Evolutionary conservation across 1,140 invertebrate species (phyloP).

Genomic region (Sitobion miscanthi): DNA sequence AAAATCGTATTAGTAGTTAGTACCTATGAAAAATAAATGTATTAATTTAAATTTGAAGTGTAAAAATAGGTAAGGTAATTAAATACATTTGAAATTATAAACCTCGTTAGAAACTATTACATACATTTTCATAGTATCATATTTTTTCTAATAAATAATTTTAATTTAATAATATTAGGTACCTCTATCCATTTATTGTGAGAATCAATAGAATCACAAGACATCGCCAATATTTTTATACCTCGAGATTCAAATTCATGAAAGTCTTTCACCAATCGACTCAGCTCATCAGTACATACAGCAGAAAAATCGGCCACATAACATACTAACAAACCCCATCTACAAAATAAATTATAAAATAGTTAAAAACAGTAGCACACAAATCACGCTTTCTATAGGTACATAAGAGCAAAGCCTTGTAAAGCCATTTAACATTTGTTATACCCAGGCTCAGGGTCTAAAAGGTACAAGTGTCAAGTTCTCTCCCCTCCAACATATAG

Average conservation of each 20-base stretch:
- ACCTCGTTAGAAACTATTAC: too few relatives aligned
- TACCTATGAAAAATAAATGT: too few relatives aligned
- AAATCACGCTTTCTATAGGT: too few relatives aligned
- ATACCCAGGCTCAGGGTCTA: not conserved
- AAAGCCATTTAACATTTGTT: not conserved
- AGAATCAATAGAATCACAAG: conserved; percentile 35
- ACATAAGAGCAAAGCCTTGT: not conserved
- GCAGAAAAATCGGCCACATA: conserved; percentile 53
- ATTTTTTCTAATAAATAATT: too few relatives aligned
- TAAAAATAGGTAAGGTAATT: too few relatives aligned
- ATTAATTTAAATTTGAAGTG: too few relatives aligned
- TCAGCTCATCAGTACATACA: conserved; percentile 25
- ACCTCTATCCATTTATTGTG: conserved; percentile 41
- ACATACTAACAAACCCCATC: conserved; percentile 45
- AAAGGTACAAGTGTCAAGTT: not conserved
- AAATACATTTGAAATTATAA: too few relatives aligned
- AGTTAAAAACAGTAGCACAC: not conserved
- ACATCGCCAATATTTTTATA: conserved; percentile 45
- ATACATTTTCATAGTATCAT: too few relatives aligned
- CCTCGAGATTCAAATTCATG: conserved; percentile 25
- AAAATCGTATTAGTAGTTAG: too few relatives aligned
- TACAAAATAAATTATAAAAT: not conserved
- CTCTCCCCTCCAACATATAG: too few relatives aligned
- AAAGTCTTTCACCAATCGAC: not conserved
- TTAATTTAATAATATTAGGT: too few relatives aligned